These are phyloP conservation scores for Chloropsis hardwickii DNA, from an alignment of 2,113 vertebrate genomes.

Conservation along the genomic window DNA sequence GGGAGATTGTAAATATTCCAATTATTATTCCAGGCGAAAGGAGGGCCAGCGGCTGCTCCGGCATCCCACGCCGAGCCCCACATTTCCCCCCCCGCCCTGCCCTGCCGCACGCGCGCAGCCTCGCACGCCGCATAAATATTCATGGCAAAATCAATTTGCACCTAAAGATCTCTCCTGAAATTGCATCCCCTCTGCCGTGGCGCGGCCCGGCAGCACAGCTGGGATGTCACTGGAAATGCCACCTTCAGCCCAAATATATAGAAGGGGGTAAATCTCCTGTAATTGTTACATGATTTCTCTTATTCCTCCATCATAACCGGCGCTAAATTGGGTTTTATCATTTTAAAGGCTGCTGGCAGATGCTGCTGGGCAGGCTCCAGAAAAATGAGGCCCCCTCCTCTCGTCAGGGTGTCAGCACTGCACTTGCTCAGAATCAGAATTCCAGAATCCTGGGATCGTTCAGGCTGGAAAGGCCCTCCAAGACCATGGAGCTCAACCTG, in stretches of 20 bases:
- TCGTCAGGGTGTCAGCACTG: fast-evolving
- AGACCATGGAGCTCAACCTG: not conserved
- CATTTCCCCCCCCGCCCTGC: not conserved
- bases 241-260: not conserved
- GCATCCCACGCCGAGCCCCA: not conserved
- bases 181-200: not conserved
- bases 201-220: not conserved
- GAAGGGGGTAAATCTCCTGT: slow-evolving; percentile 35
- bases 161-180: slow-evolving; percentile 32
- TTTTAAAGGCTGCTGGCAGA: not conserved
- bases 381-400: not conserved
- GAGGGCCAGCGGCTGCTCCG: not conserved
- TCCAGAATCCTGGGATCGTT: not conserved
- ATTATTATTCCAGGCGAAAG: slow-evolving; percentile 24
- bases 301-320: not conserved
- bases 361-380: not conserved
- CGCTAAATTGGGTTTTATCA: not conserved
- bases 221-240: slow-evolving; percentile 1
- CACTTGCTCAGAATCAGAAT: not conserved
- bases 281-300: slow-evolving; percentile 32
- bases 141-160: slow-evolving; percentile 57
- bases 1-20: slow-evolving; percentile 25
- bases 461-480: not conserved
- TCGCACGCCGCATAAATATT: slow-evolving; percentile 36
- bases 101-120: not conserved